Conservation (phyloP, 2,888 invertebrate species). For the Metalampra italica region DNA sequence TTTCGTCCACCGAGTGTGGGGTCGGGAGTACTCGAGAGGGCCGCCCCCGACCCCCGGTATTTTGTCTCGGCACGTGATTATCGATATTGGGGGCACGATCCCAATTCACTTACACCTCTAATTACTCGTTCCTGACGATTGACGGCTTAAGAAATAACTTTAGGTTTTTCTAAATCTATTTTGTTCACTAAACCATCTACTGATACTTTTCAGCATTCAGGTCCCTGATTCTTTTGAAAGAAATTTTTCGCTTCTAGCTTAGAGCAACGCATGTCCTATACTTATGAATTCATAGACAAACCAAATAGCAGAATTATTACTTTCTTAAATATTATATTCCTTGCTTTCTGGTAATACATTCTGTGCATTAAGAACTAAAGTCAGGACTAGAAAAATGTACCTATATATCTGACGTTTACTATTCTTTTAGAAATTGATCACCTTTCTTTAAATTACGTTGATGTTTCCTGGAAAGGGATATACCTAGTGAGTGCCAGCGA, state of each 20-base stretch:
- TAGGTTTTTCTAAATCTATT: background rate
- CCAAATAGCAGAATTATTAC: too few species aligned
- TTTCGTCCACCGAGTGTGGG: slow-evolving; percentile 43
- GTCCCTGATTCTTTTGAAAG: too few species aligned
- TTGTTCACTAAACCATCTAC: background rate
- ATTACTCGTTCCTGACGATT: slow-evolving; percentile 50
- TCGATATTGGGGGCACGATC: slow-evolving; percentile 62
- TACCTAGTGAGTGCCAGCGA: slow-evolving; percentile 26
- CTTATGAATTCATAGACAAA: too few species aligned
- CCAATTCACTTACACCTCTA: slow-evolving; percentile 60
- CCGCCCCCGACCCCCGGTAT: slow-evolving; percentile 38
- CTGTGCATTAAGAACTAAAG: too few species aligned
- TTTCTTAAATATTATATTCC: too few species aligned
- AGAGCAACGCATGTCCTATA: too few species aligned
- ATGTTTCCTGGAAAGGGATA: slow-evolving; percentile 32
- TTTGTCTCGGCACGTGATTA: slow-evolving; percentile 61
- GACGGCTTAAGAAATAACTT: slow-evolving; percentile 36
- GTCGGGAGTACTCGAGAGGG: slow-evolving; percentile 42
- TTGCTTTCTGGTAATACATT: too few species aligned
- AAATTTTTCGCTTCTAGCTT: too few species aligned
- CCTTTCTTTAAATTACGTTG: slow-evolving; percentile 15
- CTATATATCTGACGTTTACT: background rate
- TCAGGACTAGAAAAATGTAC: too few species aligned
- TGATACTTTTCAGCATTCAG: too few species aligned
- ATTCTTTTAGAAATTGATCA: background rate